A percentile compares a stretch with the other conserved stretches of the same genome.
phyloP scores from a whole-genome alignment of 2,113 vertebrate species.

The Donacobius atricapilla region DNA sequence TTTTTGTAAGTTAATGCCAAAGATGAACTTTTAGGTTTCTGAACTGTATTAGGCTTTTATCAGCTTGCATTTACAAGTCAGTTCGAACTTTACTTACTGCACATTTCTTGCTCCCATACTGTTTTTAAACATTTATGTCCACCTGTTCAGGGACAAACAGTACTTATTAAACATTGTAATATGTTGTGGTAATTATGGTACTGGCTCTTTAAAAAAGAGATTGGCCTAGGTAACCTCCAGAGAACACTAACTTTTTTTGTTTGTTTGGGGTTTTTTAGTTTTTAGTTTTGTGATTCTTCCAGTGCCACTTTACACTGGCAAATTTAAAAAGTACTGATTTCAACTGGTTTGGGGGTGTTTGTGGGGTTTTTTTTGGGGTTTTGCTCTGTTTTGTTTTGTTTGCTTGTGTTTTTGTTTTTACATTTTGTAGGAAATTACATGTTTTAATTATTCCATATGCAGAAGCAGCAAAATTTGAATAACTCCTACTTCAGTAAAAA shows the following conservation, averaged over 20 bases:
- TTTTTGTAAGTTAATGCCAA: neutral
- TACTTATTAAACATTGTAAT: neutral
- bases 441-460: neutral
- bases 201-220: neutral
- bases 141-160: neutral
- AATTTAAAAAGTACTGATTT: neutral
- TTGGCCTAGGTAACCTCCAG: neutral
- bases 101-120: neutral
- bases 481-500: neutral
- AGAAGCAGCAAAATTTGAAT: neutral
- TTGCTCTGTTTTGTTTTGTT: neutral
- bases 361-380: too few relatives aligned
- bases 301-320: neutral
- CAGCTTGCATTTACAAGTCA: neutral
- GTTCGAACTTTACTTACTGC: neutral
- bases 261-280: too few relatives aligned
- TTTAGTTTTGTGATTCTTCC: neutral
- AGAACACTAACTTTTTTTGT: neutral
- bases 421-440: neutral
- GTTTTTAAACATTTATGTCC: neutral
- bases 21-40: neutral
- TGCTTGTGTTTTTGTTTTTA: neutral
- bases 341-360: neutral
- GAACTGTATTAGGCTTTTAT: neutral
- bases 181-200: neutral